phyloP scores from a whole-genome alignment of 2,888 invertebrate genomes.

The Nomada ruficornis region DNA sequence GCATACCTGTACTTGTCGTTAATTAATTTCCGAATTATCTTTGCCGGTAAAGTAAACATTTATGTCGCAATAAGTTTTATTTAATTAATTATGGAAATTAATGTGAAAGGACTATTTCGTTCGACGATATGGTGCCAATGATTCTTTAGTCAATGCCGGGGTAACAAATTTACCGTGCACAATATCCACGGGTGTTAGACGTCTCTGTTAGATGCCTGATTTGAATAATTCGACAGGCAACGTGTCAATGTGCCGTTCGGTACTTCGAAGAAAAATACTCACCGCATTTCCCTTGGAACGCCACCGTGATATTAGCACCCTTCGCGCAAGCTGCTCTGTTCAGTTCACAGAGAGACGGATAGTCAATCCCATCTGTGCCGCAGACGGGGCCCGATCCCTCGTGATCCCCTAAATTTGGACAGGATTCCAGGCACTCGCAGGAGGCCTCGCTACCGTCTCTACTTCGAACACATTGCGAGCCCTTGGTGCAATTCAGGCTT shows the following conservation, averaged over 20 bases:
- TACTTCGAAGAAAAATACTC: conserved; percentile 74
- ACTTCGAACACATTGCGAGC: conserved; percentile 86
- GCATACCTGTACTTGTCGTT: no score
- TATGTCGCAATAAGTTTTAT: no score
- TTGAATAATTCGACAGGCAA: neutral
- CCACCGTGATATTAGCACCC: conserved; percentile 91
- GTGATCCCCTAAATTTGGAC: conserved; percentile 93
- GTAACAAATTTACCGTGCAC: neutral
- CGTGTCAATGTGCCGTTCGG: neutral
- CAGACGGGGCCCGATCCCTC: conserved; percentile 92
- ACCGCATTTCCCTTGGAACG: conserved; percentile 95
- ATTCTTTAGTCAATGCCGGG: neutral
- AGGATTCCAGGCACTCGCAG: conserved; percentile 92
- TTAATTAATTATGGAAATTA: no score
- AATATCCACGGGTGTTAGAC: neutral
- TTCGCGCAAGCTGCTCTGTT: conserved; percentile 91
- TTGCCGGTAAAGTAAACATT: no score
- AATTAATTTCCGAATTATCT: no score
- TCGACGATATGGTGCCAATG: neutral
- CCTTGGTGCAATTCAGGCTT: conserved; percentile 86
- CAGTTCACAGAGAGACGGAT: conserved; percentile 94
- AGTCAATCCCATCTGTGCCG: conserved; percentile 93
- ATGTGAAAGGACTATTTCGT: neutral
- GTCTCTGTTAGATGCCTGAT: neutral
- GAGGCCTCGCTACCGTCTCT: conserved; percentile 89